phyloP scores from a whole-genome alignment of 2,888 invertebrate species.

The Polietes domitor region DNA sequence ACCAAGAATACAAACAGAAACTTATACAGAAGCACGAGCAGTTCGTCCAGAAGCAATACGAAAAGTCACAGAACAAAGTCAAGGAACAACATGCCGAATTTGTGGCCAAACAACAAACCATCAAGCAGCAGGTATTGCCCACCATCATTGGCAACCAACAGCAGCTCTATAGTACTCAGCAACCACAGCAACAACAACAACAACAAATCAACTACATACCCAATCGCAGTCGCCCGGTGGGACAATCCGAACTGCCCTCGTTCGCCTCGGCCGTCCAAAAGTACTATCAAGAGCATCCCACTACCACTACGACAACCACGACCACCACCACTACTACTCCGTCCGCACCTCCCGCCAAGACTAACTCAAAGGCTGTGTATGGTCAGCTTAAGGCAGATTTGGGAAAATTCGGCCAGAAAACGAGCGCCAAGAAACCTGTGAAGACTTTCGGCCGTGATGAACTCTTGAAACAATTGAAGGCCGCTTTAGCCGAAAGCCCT shows the following conservation, averaged over 20 bases:
- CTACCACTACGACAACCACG: conserved; percentile 86
- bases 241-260: conserved; percentile 84
- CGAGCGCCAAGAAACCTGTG: conserved; percentile 78
- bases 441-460: conserved; percentile 86
- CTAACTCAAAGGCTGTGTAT: conserved; percentile 82
- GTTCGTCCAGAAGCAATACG: conserved; percentile 89
- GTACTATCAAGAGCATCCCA: conserved; percentile 86
- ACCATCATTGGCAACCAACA: conserved; percentile 77
- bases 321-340: conserved; percentile 83
- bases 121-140: conserved; percentile 80
- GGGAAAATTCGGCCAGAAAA: conserved; percentile 75
- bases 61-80: conserved; percentile 89
- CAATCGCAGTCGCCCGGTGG: conserved; percentile 79
- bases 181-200: conserved; percentile 65
- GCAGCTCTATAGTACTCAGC: conserved; percentile 59
- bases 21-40: conserved; percentile 89
- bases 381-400: conserved; percentile 83
- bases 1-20: conserved; percentile 87
- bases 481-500: conserved; percentile 87
- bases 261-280: conserved; percentile 86
- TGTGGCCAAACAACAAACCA: conserved; percentile 86
- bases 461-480: conserved; percentile 87
- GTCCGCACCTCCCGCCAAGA: conserved; percentile 80
- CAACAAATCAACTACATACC: conserved; percentile 74
- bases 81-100: conserved; percentile 88